Base-by-base conservation (phyloP, 2,888 invertebrate species). In the Helleia helle region DNA sequence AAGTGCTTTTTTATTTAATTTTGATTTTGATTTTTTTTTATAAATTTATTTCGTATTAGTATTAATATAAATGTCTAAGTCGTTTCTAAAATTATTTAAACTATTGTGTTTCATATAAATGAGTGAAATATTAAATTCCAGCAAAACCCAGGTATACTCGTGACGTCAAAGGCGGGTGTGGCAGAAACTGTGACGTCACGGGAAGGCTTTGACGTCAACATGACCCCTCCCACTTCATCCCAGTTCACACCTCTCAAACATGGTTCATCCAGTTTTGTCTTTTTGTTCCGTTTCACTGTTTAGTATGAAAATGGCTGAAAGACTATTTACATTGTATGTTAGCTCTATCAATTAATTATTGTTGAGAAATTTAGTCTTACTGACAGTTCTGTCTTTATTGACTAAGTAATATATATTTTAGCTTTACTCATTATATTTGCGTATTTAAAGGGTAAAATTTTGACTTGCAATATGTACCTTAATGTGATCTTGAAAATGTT, bases 81-180 rank as follows among this genome's bases (percentile, higher is more conserved):
- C n/a, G n/a, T n/a, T n/a, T n/a, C n/a, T n/a, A n/a, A n/a, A n/a
- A n/a, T n/a, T n/a, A n/a, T n/a, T n/a, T n/a, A n/a, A n/a, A n/a
- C n/a, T n/a, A n/a, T n/a, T n/a, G n/a, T n/a, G n/a, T n/a, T n/a
- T n/a, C n/a, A n/a, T n/a, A n/a, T n/a, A n/a, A n/a, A n/a, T n/a
- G n/a, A n/a, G n/a, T n/a, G n/a, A n/a, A n/a, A n/a, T n/a, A n/a
- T n/a, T n/a, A n/a, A 13, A 11, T 13, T 5, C 4, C 3, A 1
- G 2, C 7, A 11, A 29, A 29, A 6, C 47, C 54, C 57, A 54
- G 59, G 54, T 55, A 48, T 48, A 49, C 7, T 22, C 9, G 8
- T 34, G 80, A 83, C 81, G 83, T 83, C 73, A 77, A 73, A 48
- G n/a, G 72, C 73, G 81, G 83, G 83, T 79, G 83, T 81, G 83